phyloP scores from a whole-genome alignment of 2,113 vertebrate species.

The Oreochromis spilurus region DNA sequence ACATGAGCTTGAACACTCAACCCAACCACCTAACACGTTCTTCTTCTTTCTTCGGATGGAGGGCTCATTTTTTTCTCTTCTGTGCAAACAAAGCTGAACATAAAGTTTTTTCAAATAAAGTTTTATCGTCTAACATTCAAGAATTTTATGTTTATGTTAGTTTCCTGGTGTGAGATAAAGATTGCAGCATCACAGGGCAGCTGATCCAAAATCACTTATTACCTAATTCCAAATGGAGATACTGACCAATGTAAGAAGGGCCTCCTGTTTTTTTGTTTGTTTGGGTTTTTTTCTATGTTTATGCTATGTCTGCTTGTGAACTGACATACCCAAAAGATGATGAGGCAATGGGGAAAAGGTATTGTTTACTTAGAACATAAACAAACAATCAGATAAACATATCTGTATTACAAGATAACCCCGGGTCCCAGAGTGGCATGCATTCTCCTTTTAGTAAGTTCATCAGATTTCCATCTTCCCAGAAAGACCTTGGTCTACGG shows the following conservation, averaged over 20 bases:
- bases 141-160: not conserved
- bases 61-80: not conserved
- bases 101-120: not conserved
- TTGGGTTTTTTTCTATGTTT: not conserved
- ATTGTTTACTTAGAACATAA: not conserved
- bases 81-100: not conserved
- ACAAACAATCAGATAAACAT: constrained; percentile 29
- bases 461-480: constrained; percentile 40
- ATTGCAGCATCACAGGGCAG: accelerated
- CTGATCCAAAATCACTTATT: not conserved
- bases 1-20: not conserved
- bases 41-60: not conserved
- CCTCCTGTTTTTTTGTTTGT: not conserved
- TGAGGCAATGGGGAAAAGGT: not conserved
- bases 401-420: not conserved
- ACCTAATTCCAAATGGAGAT: not conserved
- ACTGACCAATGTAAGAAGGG: not conserved
- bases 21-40: accelerated
- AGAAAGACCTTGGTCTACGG: not conserved
- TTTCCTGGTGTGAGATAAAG: not conserved
- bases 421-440: not conserved
- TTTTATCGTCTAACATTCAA: not conserved
- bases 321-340: not conserved
- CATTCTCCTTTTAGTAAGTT: not conserved
- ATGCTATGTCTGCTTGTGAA: not conserved